These are phyloP conservation scores for Diadophis punctatus DNA, from an alignment of 2,113 vertebrate species.

Conservation along the genomic window DNA sequence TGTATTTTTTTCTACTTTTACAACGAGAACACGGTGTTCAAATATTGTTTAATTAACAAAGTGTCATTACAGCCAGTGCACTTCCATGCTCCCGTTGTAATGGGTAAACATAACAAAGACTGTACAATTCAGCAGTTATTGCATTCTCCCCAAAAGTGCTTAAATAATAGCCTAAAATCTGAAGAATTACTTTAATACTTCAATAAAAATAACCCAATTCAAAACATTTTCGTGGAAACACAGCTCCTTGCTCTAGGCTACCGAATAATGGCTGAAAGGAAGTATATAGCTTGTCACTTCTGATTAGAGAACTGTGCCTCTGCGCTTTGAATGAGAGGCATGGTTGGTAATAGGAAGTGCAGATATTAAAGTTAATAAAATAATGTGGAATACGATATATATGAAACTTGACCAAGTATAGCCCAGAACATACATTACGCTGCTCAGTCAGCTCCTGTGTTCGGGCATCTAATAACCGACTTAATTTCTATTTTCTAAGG, in stretches of 20 bases:
- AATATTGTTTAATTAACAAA: constrained; percentile 71
- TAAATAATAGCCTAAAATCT: constrained; percentile 97
- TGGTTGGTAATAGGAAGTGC: constrained; percentile 91
- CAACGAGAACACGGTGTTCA: constrained; percentile 60
- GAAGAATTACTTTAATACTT: constrained; percentile 99
- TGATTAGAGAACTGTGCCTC: constrained; percentile 92
- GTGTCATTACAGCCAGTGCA: constrained; percentile 56
- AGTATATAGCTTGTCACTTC: constrained; percentile 97
- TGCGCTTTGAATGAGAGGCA: constrained; percentile 93
- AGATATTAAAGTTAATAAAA: constrained; percentile 97
- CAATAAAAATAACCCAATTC: constrained; percentile 99
- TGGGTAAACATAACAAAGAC: constrained; percentile 74
- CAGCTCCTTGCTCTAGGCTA: constrained; percentile 90
- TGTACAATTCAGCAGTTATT: constrained; percentile 76
- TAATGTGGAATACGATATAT: constrained; percentile 85
- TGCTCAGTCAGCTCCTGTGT: constrained; percentile 74
- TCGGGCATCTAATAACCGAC: constrained; percentile 71
- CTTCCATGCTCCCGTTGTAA: constrained; percentile 62
- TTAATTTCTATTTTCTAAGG: constrained; percentile 75
- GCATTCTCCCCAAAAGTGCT: constrained; percentile 81
- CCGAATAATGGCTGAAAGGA: constrained; percentile 91
- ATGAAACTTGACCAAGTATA: constrained; percentile 82
- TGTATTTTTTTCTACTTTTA: constrained; percentile 44
- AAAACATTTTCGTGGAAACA: constrained; percentile 94
- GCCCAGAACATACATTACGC: constrained; percentile 75